phyloP scores from a whole-genome alignment of 2,113 vertebrate species.

The Panthera uncia region DNA sequence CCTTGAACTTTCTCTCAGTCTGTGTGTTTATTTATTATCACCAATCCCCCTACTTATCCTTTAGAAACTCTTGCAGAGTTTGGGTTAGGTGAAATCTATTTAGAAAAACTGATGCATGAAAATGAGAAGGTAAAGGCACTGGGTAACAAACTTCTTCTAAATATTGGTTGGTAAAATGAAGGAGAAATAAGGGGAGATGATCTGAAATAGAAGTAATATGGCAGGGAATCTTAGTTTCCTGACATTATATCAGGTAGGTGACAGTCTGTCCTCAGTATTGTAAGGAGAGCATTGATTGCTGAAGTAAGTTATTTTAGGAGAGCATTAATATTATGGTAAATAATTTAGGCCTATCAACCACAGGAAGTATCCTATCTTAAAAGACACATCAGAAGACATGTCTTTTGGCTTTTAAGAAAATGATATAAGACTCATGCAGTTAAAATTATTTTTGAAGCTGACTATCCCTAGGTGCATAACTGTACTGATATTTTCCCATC shows the following conservation, averaged over 20 bases:
- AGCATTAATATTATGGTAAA: conserved; percentile 46
- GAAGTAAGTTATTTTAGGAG: conserved; percentile 32
- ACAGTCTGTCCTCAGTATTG: background rate
- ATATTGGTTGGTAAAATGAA: background rate
- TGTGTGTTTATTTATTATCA: background rate
- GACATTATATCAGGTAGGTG: background rate
- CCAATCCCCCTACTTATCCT: background rate
- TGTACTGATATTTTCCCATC: conserved; percentile 63
- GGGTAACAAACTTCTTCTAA: background rate
- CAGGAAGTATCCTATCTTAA: conserved; percentile 50
- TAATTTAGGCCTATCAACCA: conserved; percentile 52
- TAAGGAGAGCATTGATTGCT: conserved; percentile 29
- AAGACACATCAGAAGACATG: conserved; percentile 23
- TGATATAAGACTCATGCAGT: conserved; percentile 47
- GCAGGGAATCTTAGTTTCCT: background rate
- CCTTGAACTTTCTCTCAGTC: background rate
- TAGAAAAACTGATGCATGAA: background rate
- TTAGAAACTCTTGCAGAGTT: background rate
- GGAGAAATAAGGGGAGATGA: background rate
- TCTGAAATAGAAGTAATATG: background rate
- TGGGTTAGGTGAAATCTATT: background rate
- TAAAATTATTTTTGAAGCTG: conserved; percentile 67
- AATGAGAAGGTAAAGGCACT: background rate
- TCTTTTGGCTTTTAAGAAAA: conserved; percentile 70
- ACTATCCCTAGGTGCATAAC: conserved; percentile 20